These are phyloP conservation scores for Oryzias dopingdopingensis DNA, from an alignment of 2,797 vertebrate genomes.

Conservation along the genomic window DNA sequence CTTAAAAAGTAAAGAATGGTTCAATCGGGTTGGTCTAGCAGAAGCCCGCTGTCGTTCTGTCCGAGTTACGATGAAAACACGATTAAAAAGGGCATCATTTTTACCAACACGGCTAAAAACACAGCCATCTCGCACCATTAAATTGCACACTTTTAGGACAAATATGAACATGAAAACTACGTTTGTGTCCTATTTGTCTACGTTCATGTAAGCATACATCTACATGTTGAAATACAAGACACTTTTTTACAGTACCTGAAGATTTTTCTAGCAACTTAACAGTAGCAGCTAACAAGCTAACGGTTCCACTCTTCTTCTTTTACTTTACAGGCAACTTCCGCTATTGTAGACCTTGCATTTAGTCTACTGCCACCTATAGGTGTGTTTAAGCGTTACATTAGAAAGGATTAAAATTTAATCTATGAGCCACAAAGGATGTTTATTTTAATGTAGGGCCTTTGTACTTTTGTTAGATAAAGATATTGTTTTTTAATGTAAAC, in stretches of 20 bases:
- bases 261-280: constrained; percentile 53
- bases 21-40: constrained; percentile 1
- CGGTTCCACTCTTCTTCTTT: constrained; percentile 27
- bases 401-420: too few relatives aligned
- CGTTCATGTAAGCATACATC: not conserved
- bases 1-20: too few relatives aligned
- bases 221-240: not conserved
- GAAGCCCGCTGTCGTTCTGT: constrained; percentile 25
- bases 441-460: too few relatives aligned
- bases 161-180: rapidly evolving
- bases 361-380: constrained; percentile 23
- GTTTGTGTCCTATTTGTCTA: not conserved
- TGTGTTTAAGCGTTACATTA: too few relatives aligned
- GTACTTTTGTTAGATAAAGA: not conserved
- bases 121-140: constrained; percentile 29
- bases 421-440: too few relatives aligned
- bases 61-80: constrained; percentile 17
- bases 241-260: constrained; percentile 54
- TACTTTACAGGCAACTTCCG: not conserved
- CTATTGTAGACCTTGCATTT: not conserved
- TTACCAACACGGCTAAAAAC: constrained; percentile 55
- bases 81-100: constrained; percentile 55
- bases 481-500: not conserved
- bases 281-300: constrained; percentile 58
- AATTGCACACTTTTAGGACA: not conserved